Percentiles rank a stretch among this genome's conserved stretches.
phyloP scores from a whole-genome alignment of 2,113 vertebrate species.

The Notechis scutatus region DNA sequence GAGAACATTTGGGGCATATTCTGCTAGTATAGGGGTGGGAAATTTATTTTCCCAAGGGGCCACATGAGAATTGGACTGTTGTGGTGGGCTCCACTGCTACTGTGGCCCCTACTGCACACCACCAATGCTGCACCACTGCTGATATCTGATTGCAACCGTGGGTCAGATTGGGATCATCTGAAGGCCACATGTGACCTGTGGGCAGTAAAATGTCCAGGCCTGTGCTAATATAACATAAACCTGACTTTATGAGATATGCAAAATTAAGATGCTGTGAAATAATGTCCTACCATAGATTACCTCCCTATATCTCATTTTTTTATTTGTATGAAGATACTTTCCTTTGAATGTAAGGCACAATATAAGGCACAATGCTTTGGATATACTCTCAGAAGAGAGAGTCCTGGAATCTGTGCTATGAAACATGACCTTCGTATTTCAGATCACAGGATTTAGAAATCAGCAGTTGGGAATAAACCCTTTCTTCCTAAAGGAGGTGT shows the following conservation, averaged over 20 bases:
- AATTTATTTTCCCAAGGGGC: background rate
- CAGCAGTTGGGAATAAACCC: background rate
- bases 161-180: background rate
- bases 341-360: background rate
- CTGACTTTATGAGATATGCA: background rate
- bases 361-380: background rate
- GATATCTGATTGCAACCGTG: background rate
- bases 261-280: background rate
- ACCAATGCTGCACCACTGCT: background rate
- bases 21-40: background rate
- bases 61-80: background rate
- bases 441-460: background rate
- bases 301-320: background rate
- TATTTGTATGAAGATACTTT: background rate
- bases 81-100: background rate
- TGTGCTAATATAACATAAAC: background rate
- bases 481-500: conserved; percentile 2
- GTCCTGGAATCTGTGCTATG: background rate
- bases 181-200: background rate
- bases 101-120: background rate
- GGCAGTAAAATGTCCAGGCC: background rate
- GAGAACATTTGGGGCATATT: background rate
- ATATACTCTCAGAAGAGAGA: background rate
- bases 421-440: background rate
- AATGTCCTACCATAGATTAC: background rate